Evolutionary conservation across 2,888 invertebrate species (phyloP), one percentile per base, ranked within the genome.

Genomic region (Drosophila incognita): DNA sequence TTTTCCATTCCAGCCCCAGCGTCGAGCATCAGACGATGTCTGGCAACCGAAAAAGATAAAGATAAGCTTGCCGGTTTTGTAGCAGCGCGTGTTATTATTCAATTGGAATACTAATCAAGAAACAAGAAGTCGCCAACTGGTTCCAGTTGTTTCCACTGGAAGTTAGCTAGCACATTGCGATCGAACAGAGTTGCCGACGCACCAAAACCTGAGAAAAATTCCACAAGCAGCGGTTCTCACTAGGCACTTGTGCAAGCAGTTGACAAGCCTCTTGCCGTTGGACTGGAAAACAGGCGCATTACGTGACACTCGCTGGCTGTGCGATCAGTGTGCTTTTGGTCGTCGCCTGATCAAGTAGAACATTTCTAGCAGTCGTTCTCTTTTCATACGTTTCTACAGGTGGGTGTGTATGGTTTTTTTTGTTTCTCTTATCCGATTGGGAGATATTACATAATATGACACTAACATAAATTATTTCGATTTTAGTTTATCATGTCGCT

Each of bases 401-500:
- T 84, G 59, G 65, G 81, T 83, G 74, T 66, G 56, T 65, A 8
- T 46, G 4, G 5, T 42, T 42, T 21, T 2, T 8, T 8, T 8
- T 4, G 7, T 46, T 2, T 60, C 33, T 65, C 35, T 33, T 27
- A 33, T 10, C 31, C 38, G 29, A 31, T 31, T 42, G 7, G 1
- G 8, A 57, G 5, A 40, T 11, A 33, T 90, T 90, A 74, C 79
- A 89, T 91, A 90, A 90, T 71, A 67, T 27, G n/a, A 53, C 71
- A 48, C 11, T 27, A 38, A 31, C 33, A 46, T 53, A 6, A 29
- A 67, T 51, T 10, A 40, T 56, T 15, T 29, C 2, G 15, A 42
- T 42, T 57, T 35, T 48, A 74, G 52, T 53, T 42, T 2, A 81
- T 68, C 74, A 92, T 92, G 91, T 88, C 91, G 74, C 82, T 92